Evolutionary conservation across 2,797 vertebrate genomes (phyloP), one percentile per base, ranked within the genome.

Genomic region (Takifugu ocellatus): DNA sequence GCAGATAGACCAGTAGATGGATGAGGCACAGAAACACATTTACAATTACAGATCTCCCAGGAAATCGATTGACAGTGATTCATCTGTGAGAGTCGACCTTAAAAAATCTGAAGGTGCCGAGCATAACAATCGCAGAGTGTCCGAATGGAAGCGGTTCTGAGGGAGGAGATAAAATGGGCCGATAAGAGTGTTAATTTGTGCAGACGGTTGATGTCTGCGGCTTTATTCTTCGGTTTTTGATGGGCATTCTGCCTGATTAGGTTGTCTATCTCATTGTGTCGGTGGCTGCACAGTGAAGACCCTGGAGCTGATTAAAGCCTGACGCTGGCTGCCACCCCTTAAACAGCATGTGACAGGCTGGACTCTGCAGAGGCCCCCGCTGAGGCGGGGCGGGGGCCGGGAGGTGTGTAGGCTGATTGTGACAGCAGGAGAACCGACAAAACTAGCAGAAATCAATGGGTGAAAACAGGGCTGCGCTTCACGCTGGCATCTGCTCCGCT

Each of bases 271-370:
- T 79, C 71, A 81, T 63, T 60, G 56, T 79, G 82, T 84, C 66
- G 56, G 75, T 5, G 78, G 50, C 63, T 50, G 60, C 60, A 49
- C 65, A 51, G 63, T 42, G 46, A 63, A 82, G 64, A 85, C 82
- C 78, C 78, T 64, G 78, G 62, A 78, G 83, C 82, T 82, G 82
- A 89, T 87, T 88, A 87, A 71, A 70, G 78, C 63, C 63, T 29
- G 66, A 55, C 64, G 62, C 68, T 65, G 12, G 21, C 51, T 56
- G 15, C 62, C 17, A 26, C 67, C 55, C 69, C 68, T 77, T 81
- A 84, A 85, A 87, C 79, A 78, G 77, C 54, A 85, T 78, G 79
- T 88, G 88, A 87, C 86, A 84, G 84, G 72, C 79, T 11, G 54
- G 57, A 79, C 75, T 77, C 82, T 66, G 24, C 2, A 1, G 73